Conservation (phyloP, 2,113 vertebrate genomes). For the Todiramphus saurophagus region DNA sequence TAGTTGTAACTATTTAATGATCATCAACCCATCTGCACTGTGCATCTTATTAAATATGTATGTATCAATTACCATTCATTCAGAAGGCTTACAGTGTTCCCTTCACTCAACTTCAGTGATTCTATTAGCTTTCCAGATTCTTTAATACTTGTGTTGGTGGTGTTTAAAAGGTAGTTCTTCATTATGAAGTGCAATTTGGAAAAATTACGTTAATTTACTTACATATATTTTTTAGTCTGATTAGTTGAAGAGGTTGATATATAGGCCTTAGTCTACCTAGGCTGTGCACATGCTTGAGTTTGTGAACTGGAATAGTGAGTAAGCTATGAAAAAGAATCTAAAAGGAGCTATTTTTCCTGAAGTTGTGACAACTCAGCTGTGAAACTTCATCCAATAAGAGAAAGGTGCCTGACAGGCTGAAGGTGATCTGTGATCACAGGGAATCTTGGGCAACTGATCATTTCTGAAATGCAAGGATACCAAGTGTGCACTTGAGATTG, state of each 20-base stretch:
- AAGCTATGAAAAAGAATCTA: background rate
- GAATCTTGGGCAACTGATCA: background rate
- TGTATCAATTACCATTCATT: background rate
- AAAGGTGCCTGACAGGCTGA: background rate
- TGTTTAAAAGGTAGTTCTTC: background rate
- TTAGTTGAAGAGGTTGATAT: background rate
- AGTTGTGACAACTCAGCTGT: background rate
- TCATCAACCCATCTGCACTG: background rate
- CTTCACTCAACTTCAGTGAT: background rate
- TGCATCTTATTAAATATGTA: background rate
- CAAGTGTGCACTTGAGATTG: background rate
- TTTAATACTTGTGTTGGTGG: background rate
- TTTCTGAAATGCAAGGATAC: background rate
- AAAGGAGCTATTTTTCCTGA: background rate
- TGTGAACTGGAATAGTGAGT: background rate
- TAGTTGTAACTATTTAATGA: background rate
- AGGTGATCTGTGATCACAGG: background rate
- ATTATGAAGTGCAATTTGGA: background rate
- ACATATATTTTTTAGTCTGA: background rate
- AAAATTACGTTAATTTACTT: background rate
- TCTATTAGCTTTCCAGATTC: background rate
- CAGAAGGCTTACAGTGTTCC: background rate
- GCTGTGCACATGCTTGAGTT: background rate
- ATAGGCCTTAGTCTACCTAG: background rate
- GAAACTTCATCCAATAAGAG: background rate